Evolutionary conservation across 2,888 invertebrate species (phyloP).

Genomic region (Orthosia gracilis): DNA sequence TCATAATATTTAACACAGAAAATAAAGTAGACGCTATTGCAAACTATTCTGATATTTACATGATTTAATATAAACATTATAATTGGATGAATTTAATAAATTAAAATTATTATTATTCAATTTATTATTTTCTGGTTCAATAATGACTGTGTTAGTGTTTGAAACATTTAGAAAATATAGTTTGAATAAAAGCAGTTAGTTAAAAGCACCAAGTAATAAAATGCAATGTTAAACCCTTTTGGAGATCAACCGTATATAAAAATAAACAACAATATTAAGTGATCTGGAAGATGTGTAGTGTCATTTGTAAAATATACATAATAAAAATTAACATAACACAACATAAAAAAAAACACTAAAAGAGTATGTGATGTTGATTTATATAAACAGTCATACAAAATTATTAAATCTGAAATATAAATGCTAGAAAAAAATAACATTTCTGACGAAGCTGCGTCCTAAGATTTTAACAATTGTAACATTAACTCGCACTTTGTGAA

Average conservation of each 20-base stretch:
- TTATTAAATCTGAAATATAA: not conserved
- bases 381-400: not conserved
- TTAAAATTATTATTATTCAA: constrained; percentile 7
- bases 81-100: constrained; percentile 41
- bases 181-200: constrained; percentile 18
- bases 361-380: constrained; percentile 2
- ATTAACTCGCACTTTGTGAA: constrained; percentile 9
- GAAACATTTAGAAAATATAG: constrained; percentile 5
- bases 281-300: constrained; percentile 24
- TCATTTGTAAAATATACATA: not conserved
- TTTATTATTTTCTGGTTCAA: constrained; percentile 30
- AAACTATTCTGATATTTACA: constrained; percentile 40
- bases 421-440: not conserved
- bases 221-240: constrained; percentile 13
- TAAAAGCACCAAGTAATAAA: constrained; percentile 41
- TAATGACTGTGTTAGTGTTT: constrained; percentile 11
- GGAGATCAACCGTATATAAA: constrained; percentile 37
- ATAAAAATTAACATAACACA: not conserved
- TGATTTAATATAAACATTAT: not conserved
- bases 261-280: constrained; percentile 31
- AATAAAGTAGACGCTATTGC: constrained; percentile 30
- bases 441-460: constrained; percentile 41
- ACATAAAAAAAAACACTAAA: not conserved
- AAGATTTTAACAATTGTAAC: constrained; percentile 13
- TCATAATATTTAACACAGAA: constrained; percentile 37